A percentile compares a stretch with the other conserved stretches of the same genome.
Conservation (phyloP, 2,888 invertebrate species). For the Lepeophtheirus nordmannii region DNA sequence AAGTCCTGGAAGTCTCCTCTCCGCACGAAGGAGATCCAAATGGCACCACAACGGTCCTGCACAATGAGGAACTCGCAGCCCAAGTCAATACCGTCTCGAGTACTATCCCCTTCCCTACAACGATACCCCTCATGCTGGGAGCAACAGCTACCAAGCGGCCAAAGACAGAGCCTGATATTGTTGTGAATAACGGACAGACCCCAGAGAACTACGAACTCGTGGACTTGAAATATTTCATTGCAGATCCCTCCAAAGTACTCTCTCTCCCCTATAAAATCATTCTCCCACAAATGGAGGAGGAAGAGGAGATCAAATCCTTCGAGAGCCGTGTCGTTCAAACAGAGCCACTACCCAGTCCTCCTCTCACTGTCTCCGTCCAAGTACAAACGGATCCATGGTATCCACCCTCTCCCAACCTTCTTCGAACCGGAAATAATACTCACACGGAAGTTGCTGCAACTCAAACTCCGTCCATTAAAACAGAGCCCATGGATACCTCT, state of each 20-base stretch:
- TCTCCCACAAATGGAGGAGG: constrained; percentile 4
- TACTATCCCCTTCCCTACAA: constrained; percentile 3
- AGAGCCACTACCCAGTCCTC: not conserved
- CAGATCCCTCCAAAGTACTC: constrained; percentile 5
- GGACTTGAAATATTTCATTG: not conserved
- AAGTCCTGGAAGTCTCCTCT: not conserved
- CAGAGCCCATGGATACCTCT: not conserved
- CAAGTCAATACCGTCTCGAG: constrained; percentile 1
- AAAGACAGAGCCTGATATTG: not conserved
- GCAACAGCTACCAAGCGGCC: not conserved
- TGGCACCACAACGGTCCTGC: too few relatives aligned
- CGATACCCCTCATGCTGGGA: constrained; percentile 5
- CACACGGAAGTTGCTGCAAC: not conserved
- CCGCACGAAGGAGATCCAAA: not conserved
- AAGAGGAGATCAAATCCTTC: not conserved
- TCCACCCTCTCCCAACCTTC: not conserved
- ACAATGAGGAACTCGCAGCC: not conserved
- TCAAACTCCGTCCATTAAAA: constrained; percentile 1
- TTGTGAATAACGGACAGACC: not conserved
- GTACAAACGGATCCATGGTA: constrained; percentile 5
- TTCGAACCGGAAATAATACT: not conserved
- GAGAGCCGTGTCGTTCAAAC: not conserved
- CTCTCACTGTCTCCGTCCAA: constrained; percentile 4
- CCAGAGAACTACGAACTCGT: constrained; percentile 2
- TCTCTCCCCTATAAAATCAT: constrained; percentile 1